Base-by-base conservation (phyloP, 2,113 vertebrate genomes). In the Pomatostomus ruficeps region DNA sequence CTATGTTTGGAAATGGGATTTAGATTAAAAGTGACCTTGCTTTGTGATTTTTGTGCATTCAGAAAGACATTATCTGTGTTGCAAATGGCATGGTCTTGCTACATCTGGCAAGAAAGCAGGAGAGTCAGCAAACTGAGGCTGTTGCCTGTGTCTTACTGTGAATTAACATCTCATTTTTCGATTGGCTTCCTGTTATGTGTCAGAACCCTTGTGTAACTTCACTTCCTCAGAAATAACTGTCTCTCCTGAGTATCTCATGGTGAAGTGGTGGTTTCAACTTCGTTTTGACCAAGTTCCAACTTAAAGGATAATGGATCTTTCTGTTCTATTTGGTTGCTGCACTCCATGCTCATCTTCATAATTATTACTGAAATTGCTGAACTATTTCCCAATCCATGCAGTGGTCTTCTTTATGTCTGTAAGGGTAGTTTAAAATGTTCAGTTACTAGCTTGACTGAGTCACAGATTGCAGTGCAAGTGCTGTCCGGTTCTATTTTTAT, bases 211-310 rank as follows among this genome's bases (percentile, higher is more conserved):
- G 92, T 89, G 80, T 82, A 96, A 94, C 88, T 94, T 95, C 86
- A 91, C 55, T 95, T 97, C 79, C 93, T 97, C 68, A 92, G 89
- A 96, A 97, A 89, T 94, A 97, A 89, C 96, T 94, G 78, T 80
- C 52, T 92, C 14, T 96, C 62, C 49, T 55, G 57, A 80, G 23
- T 72, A 35, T 65, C 67, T 95, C 80, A 54, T 66, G 63, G 83
- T 88, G 74, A 92, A 93, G 67, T 78, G 45, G 36, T 85, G 71
- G 85, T 94, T 97, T 95, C 65, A 86, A 38, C 93, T 95, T 96
- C 67, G 67, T 88, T 95, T 96, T 93, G 85, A 77, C 85, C 42
- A 43, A 81, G 55, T 85, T 96, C 95, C 93, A 96, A 1, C 48
- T 81, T 68, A 46, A 85, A 81, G 79, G 76, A 91, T 97, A 93